Evolutionary conservation across 2,888 invertebrate genomes (phyloP).

Genomic region (Dicycla oo): DNA sequence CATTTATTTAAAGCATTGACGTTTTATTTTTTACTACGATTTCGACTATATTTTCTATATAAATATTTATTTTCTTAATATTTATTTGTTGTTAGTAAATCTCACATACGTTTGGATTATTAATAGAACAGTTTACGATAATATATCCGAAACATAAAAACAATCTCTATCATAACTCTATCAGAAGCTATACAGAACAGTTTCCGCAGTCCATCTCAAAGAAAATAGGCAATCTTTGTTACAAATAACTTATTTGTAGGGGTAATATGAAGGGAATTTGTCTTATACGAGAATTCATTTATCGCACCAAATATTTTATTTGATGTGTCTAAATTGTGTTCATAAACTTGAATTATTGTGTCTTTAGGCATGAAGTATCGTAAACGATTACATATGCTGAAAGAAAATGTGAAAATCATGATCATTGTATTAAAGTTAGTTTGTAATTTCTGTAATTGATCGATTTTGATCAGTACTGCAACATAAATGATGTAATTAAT

Average conservation of each 20-base stretch:
- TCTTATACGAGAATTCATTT: conserved; percentile 26
- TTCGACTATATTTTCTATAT: background rate
- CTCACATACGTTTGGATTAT: background rate
- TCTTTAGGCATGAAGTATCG: background rate
- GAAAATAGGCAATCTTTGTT: conserved; percentile 59
- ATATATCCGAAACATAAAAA: background rate
- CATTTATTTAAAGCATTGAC: background rate
- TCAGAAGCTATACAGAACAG: background rate
- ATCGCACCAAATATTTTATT: conserved; percentile 8
- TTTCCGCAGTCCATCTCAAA: conserved; percentile 23
- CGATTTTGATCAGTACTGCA: background rate
- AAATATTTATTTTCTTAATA: too few species aligned
- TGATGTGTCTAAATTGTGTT: conserved; percentile 7
- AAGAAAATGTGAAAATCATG: background rate
- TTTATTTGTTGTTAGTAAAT: background rate
- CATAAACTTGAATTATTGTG: conserved; percentile 9
- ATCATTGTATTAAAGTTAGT: background rate
- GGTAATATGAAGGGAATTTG: conserved; percentile 16
- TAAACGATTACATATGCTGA: background rate
- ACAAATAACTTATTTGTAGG: conserved; percentile 47
- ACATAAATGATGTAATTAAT: background rate
- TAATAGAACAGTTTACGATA: background rate
- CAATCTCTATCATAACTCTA: conserved; percentile 8
- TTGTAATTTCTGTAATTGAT: background rate
- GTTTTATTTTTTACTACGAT: background rate